These are phyloP conservation scores for Amblyjoppa proteus DNA, from an alignment of 2,888 invertebrate genomes.

Conservation along the genomic window DNA sequence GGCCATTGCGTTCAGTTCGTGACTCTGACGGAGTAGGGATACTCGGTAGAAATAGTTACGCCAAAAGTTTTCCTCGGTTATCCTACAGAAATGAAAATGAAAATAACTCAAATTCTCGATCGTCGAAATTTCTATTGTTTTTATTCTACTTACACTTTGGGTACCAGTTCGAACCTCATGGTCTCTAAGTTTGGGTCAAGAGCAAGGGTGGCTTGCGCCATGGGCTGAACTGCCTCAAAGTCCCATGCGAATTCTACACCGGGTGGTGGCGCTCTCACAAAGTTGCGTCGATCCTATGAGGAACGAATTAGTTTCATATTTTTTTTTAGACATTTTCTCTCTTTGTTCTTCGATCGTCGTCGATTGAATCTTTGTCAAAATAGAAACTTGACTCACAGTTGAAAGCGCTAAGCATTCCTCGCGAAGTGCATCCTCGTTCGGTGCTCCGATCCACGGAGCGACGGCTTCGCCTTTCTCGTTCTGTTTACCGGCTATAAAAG, in stretches of 20 bases:
- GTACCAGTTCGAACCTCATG: conserved; percentile 99
- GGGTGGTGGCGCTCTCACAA: conserved; percentile 97
- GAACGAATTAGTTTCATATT: not conserved
- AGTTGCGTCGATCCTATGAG: conserved; percentile 96
- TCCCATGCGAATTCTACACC: conserved; percentile 98
- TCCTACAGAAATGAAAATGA: conserved; percentile 86
- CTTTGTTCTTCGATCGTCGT: not conserved
- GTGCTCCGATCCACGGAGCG: conserved; percentile 98
- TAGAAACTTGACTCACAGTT: conserved; percentile 87
- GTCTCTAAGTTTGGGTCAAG: conserved; percentile 98
- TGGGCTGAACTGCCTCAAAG: conserved; percentile 96
- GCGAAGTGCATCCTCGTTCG: conserved; percentile 97
- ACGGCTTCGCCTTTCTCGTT: conserved; percentile 90
- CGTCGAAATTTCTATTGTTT: not conserved
- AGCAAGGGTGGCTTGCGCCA: conserved; percentile 97
- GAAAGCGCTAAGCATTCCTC: conserved; percentile 98
- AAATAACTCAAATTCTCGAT: not conserved
- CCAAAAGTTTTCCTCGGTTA: conserved; percentile 99
- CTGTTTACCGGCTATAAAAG: conserved; percentile 95
- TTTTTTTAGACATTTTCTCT: not conserved
- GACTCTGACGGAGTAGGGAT: conserved; percentile 98
- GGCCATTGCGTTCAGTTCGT: conserved; percentile 91
- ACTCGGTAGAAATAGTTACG: conserved; percentile 99
- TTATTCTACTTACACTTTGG: conserved; percentile 95
- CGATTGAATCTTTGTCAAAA: not conserved